phyloP scores from a whole-genome alignment of 1,140 invertebrate species.

The Theocolax elegans region DNA sequence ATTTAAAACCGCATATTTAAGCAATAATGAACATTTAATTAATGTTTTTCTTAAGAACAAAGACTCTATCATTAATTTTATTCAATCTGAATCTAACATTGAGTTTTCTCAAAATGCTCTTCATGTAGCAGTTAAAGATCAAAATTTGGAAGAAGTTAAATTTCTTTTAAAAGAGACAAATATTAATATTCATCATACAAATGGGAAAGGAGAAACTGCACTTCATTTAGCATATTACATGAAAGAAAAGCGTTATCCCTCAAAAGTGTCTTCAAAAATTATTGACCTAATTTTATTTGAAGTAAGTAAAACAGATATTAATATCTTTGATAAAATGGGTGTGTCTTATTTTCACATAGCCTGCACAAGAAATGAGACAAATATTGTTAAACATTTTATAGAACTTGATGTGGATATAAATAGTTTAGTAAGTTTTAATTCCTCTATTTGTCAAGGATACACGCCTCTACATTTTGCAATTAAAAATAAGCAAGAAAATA shows the following conservation, averaged over 20 bases:
- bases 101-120: background rate
- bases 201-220: constrained; percentile 8
- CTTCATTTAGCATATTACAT: constrained; percentile 18
- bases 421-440: background rate
- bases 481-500: background rate
- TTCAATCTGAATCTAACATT: background rate
- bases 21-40: background rate
- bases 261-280: background rate
- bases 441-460: background rate
- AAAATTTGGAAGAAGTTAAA: constrained; percentile 5
- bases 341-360: constrained; percentile 29
- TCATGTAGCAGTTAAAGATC: constrained; percentile 12
- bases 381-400: constrained; percentile 10
- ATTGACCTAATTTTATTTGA: constrained; percentile 7
- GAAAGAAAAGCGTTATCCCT: constrained; percentile 11
- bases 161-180: constrained; percentile 14
- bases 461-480: constrained; percentile 29
- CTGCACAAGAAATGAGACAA: constrained; percentile 1
- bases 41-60: constrained; percentile 7
- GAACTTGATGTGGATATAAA: background rate
- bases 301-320: background rate
- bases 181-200: background rate
- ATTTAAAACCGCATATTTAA: constrained; percentile 8
- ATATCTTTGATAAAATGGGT: constrained; percentile 2
- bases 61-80: background rate